Percentiles rank a stretch among this genome's conserved stretches.
Evolutionary conservation across 1,140 invertebrate species (phyloP).

Genomic region (Camponotus vicinus): DNA sequence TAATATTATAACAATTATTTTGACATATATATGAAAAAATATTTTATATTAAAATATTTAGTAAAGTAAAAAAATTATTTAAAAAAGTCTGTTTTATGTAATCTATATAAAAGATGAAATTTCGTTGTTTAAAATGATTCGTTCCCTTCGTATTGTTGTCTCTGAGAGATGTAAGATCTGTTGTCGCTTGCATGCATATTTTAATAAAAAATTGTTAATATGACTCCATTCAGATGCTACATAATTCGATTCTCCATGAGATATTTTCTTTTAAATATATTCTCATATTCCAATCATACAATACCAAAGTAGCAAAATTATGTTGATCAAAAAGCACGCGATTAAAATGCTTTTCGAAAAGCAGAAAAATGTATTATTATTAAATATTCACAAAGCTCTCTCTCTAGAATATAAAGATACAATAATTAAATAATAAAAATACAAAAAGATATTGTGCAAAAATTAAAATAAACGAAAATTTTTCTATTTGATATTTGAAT

Average conservation of each 20-base stretch:
- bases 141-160: background rate
- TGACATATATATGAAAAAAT: background rate
- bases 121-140: background rate
- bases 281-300: background rate
- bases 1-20: slow-evolving; percentile 29
- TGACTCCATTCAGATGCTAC: background rate
- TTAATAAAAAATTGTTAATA: background rate
- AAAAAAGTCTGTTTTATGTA: background rate
- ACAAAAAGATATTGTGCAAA: background rate
- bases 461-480: background rate
- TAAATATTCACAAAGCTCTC: background rate
- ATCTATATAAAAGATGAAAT: background rate
- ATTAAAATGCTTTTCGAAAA: background rate
- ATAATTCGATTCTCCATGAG: background rate
- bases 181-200: slow-evolving; percentile 37
- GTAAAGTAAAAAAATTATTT: background rate
- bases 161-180: background rate
- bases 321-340: background rate
- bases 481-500: background rate
- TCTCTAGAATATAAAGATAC: too few relatives aligned
- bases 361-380: background rate
- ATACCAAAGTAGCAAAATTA: background rate
- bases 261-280: background rate
- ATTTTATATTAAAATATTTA: slow-evolving; percentile 4
- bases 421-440: background rate